Conservation (phyloP, 2,113 vertebrate genomes). For the Nymphicus hollandicus region DNA sequence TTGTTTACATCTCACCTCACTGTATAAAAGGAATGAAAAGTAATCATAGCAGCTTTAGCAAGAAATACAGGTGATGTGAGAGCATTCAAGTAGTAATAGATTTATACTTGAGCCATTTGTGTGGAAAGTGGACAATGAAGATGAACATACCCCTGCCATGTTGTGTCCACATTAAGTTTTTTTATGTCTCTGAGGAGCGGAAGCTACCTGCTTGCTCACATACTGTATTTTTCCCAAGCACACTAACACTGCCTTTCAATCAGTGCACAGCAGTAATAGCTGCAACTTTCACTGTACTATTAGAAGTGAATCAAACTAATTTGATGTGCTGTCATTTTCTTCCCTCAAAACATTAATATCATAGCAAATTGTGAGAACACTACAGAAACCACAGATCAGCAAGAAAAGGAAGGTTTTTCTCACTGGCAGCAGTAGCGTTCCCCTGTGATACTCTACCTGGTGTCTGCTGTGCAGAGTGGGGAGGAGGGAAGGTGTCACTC, state of each 20-base stretch:
- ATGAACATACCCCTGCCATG: neutral
- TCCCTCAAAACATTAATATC: neutral
- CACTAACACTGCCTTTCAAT: neutral
- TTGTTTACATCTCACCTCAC: neutral
- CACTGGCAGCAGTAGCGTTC: neutral
- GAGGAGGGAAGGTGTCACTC: neutral
- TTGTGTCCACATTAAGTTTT: neutral
- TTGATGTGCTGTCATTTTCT: neutral
- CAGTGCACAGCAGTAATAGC: neutral
- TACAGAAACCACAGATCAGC: neutral
- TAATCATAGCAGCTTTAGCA: neutral
- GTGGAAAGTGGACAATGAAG: neutral
- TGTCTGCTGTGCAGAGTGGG: fast-evolving
- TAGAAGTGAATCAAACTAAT: neutral
- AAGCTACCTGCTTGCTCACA: neutral
- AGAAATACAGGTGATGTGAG: neutral
- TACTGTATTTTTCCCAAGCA: neutral
- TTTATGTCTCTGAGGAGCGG: neutral
- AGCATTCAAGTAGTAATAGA: neutral
- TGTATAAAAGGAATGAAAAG: neutral
- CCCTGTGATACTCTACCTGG: neutral
- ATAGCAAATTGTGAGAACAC: neutral
- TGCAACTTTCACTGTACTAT: neutral
- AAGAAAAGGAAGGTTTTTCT: neutral
- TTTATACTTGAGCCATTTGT: neutral